A percentile compares a stretch with the other conserved stretches of the same genome.
phyloP scores from a whole-genome alignment of 2,888 invertebrate genomes.

The Iselma pallidipennis region DNA sequence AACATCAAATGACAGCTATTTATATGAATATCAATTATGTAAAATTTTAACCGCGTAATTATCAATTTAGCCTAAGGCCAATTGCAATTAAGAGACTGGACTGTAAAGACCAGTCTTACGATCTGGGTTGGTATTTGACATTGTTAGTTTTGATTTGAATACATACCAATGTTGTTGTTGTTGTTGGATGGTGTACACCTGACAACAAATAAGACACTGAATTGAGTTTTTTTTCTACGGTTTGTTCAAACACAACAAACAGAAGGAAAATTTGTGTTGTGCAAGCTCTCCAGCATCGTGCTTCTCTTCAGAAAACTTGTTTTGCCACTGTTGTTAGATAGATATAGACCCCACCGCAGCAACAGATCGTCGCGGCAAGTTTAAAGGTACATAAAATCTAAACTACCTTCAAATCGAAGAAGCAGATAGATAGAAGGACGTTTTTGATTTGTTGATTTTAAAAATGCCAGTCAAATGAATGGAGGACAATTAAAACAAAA shows the following conservation, averaged over 20 bases:
- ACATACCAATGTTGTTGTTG: not conserved
- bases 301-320: constrained; percentile 41
- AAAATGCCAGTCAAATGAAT: not conserved
- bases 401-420: not conserved
- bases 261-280: constrained; percentile 12
- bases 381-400: constrained; percentile 31
- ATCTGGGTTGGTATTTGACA: not conserved
- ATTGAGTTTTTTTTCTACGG: not conserved
- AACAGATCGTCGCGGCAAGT: constrained; percentile 38
- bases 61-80: constrained; percentile 31
- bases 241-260: constrained; percentile 14
- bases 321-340: constrained; percentile 35
- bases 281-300: constrained; percentile 31
- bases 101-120: not conserved
- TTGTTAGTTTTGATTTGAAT: not conserved
- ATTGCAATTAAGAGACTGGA: constrained; percentile 19
- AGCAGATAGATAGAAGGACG: not conserved
- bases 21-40: constrained; percentile 1
- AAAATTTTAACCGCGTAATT: constrained; percentile 29
- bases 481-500: no score
- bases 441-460: not conserved
- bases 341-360: constrained; percentile 28
- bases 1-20: not conserved
- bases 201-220: not conserved
- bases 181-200: not conserved